Evolutionary conservation across 2,797 vertebrate genomes (phyloP), one percentile per base, ranked within the genome.

Genomic region (Enteromius treurensis): DNA sequence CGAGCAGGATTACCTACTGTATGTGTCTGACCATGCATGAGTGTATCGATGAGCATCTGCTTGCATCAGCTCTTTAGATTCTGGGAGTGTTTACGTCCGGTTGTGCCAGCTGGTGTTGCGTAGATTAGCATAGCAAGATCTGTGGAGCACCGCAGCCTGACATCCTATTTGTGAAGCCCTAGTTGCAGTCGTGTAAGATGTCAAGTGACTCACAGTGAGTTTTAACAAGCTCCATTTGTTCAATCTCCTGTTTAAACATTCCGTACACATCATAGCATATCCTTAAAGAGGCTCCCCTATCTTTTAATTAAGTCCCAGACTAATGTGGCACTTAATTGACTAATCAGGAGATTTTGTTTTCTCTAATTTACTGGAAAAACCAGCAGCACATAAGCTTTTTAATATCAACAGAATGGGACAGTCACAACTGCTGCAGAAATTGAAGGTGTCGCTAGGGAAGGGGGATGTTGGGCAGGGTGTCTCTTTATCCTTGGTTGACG

Each of bases 271-370:
- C 90, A 34, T 86, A 89, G 90, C 90, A 88, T 92, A 91, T 93
- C 92, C 92, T 94, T 94, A 93, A 94, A 94, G 92, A 93, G 91
- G 86, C 89, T 90, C 90, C 90, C 90, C 85, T 95, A 94, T 95
- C 94, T 95, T 95, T 95, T 96, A 95, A 95, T 95, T 95, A 96
- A 94, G 92, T 94, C 92, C 91, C 70, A 70, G 91, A 92, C 94
- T 96, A 95, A 95, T 96, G 93, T 95, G 93, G 92, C 93, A 93
- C 92, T 94, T 95, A 95, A 96, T 94, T 94, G 93, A 93, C 95
- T 95, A 95, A 95, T 95, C 94, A 91, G 77, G 90, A 93, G 93
- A 95, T 95, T 95, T 95, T 95, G 94, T 95, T 96, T 95, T 95
- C 93, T 95, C 89, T 94, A 91, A 94, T 96, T 95, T 95, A 94